Evolutionary conservation across 2,113 vertebrate genomes (phyloP).

Genomic region (Paradoxurus hermaphroditus): DNA sequence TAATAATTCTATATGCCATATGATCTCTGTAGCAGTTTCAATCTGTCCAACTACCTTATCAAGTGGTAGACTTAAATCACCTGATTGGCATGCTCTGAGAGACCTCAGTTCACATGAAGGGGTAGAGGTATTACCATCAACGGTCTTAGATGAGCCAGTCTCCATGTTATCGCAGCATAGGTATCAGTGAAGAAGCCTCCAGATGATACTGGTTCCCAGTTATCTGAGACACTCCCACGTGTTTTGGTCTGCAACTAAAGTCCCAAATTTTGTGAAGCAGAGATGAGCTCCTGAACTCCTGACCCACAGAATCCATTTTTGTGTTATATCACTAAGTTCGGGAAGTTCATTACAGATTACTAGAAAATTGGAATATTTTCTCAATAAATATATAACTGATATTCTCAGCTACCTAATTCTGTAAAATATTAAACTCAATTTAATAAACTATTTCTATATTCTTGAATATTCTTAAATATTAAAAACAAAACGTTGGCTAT

Average conservation of each 20-base stretch:
- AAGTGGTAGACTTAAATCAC: too few species aligned
- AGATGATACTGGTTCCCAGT: background rate
- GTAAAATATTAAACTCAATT: background rate
- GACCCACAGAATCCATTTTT: background rate
- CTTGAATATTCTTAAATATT: background rate
- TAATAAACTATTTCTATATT: background rate
- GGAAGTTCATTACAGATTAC: background rate
- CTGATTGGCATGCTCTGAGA: background rate
- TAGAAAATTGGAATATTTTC: background rate
- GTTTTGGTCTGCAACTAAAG: background rate
- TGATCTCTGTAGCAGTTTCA: background rate
- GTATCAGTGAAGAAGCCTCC: background rate
- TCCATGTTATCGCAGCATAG: background rate
- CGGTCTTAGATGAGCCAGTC: background rate
- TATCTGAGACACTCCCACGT: background rate
- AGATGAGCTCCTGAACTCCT: background rate
- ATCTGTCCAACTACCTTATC: background rate
- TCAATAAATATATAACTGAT: background rate
- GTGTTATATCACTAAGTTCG: background rate
- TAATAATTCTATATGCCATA: background rate
- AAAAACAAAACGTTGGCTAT: background rate
- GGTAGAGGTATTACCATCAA: background rate
- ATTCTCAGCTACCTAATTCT: background rate
- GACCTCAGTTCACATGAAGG: background rate
- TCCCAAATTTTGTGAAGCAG: background rate